A percentile compares a stretch with the other conserved stretches of the same genome.
Evolutionary conservation across 2,113 vertebrate genomes (phyloP).

Genomic region (Lycaon pictus): DNA sequence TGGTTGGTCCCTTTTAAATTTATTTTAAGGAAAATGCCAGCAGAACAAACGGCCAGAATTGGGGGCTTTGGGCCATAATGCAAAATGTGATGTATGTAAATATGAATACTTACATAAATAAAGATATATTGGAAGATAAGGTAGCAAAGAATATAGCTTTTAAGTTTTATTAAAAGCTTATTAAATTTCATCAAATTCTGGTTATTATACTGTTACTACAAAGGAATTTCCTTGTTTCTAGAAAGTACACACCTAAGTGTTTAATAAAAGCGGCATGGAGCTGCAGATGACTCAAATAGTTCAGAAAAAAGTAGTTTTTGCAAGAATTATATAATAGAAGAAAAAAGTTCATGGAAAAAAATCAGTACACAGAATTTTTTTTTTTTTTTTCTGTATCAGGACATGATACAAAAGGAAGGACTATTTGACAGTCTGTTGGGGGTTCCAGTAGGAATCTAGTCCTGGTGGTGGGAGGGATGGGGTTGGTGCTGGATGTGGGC

Average conservation of each 20-base stretch:
- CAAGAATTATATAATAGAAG: background rate
- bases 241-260: background rate
- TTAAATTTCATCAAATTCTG: background rate
- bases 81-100: background rate
- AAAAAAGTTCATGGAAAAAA: background rate
- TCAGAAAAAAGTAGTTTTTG: background rate
- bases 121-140: background rate
- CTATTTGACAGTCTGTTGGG: background rate
- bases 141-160: background rate
- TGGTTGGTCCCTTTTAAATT: background rate
- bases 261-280: background rate
- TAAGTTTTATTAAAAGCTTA: conserved; percentile 7
- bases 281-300: background rate
- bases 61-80: background rate
- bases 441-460: background rate
- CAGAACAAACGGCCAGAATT: background rate
- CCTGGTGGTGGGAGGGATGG: background rate
- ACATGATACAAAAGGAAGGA: background rate
- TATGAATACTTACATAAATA: background rate
- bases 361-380: too few species aligned
- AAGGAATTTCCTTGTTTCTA: background rate
- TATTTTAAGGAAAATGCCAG: background rate
- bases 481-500: background rate
- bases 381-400: too few species aligned
- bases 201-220: background rate